Percentiles rank a stretch among this genome's conserved stretches.
Evolutionary conservation across 2,797 vertebrate species (phyloP).

Genomic region (Monodelphis domestica): DNA sequence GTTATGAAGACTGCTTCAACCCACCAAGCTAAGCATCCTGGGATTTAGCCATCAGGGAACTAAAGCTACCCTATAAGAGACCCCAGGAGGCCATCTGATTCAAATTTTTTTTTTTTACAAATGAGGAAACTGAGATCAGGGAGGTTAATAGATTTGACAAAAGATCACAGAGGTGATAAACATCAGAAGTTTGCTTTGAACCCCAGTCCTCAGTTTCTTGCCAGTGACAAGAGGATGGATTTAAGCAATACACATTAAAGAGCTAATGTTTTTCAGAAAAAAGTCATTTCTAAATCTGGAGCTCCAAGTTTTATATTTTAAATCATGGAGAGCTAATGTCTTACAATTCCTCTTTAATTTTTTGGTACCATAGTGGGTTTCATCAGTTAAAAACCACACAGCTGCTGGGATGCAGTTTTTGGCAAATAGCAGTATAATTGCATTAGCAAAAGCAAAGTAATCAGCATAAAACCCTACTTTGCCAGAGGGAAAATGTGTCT

Average conservation of each 20-base stretch:
- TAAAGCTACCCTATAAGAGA: neutral
- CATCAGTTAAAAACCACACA: constrained; percentile 24
- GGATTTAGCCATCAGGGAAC: neutral
- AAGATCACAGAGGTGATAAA: neutral
- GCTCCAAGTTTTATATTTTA: constrained; percentile 15
- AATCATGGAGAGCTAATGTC: constrained; percentile 1
- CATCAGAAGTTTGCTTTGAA: neutral
- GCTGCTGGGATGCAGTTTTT: constrained; percentile 25
- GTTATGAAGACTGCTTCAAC: neutral
- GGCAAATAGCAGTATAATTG: constrained; percentile 30
- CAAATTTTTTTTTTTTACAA: neutral
- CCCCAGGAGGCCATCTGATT: neutral
- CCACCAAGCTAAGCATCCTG: neutral
- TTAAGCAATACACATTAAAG: neutral
- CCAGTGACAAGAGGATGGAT: neutral
- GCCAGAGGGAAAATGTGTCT: constrained; percentile 16
- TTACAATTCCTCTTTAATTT: constrained; percentile 26
- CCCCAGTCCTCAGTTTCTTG: neutral
- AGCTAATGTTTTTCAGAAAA: neutral
- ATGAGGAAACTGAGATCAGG: neutral
- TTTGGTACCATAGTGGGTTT: constrained; percentile 27
- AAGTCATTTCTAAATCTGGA: neutral
- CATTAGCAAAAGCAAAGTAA: constrained; percentile 40
- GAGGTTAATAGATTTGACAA: neutral
- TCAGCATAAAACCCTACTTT: constrained; percentile 13